Base-by-base conservation (phyloP, 2,888 invertebrate species). In the Drosophila mettleri region DNA sequence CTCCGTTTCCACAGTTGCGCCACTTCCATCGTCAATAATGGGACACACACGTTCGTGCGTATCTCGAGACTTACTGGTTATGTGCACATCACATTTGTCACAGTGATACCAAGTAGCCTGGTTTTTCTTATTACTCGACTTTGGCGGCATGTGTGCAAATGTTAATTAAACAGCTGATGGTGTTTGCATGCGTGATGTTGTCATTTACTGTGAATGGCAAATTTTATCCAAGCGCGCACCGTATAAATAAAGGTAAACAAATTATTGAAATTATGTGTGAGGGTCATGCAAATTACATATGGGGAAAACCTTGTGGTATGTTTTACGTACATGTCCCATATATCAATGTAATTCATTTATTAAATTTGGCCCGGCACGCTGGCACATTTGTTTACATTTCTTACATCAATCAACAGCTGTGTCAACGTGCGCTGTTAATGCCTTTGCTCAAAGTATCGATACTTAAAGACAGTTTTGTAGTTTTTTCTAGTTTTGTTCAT, bases 41-140 rank as follows among this genome's bases (percentile, higher is more conserved):
- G 89, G 85, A 62, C 92, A 92, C 1, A 80, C 36, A 5, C 77
- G 71, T 0, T 88, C 89, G 43, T 92, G 91, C 16, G 66, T 84
- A 10, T 92, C 91, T 0, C 90, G 81, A n/a, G 91, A 88, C 62
- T 90, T 90, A 7, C 79, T 64, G 3, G 90, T 89, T 27, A 92
- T 89, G 22, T 88, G 77, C 14, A 74, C 88, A 10, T 82, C 60
- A 64, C 92, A 92, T 20, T 74, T 74, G n/a, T 92, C 91, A 73
- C 92, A 92, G 14, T 81, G 74, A 54, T 81, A 91, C 92, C 92
- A 92, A 3, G 85, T 81, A 0, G 73, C 69, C 18, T 80, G 73
- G 67, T 89, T 91, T 58, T 92, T 92, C 48, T 88, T 89, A 54
- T 86, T 90, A 43, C 89, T 90, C 18, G 91, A 91, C 77, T 92